phyloP scores from a whole-genome alignment of 2,113 vertebrate genomes.

The Syngnathus typhle region DNA sequence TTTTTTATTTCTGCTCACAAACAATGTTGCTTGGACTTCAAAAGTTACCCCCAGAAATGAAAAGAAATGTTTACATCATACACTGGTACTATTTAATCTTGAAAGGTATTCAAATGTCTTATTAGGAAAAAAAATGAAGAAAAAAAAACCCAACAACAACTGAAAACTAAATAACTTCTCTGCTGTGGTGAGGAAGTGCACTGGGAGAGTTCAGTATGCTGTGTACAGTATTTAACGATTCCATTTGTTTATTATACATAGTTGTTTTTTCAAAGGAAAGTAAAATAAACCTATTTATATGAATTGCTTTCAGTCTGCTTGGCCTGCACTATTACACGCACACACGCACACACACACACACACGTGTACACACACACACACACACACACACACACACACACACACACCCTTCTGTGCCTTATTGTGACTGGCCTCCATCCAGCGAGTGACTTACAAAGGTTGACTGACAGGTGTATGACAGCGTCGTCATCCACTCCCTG shows the following conservation, averaged over 20 bases:
- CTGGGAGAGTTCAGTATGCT: conserved; percentile 81
- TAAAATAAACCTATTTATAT: conserved; percentile 99
- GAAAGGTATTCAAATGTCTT: conserved; percentile 76
- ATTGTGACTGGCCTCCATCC: conserved; percentile 68
- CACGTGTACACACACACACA: not conserved
- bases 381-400: conserved; percentile 53
- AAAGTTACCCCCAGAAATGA: conserved; percentile 13
- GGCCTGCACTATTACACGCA: conserved; percentile 64
- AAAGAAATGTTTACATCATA: conserved; percentile 83
- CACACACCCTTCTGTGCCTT: conserved; percentile 53
- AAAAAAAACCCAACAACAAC: not conserved
- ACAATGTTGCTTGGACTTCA: conserved; percentile 59
- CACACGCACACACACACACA: conserved; percentile 58
- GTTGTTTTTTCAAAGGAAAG: conserved; percentile 76
- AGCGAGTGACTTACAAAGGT: conserved; percentile 56
- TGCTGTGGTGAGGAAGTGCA: conserved; percentile 85
- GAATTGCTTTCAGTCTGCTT: conserved; percentile 63
- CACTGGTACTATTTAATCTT: conserved; percentile 86
- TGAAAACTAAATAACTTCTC: conserved; percentile 60
- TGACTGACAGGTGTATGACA: conserved; percentile 2
- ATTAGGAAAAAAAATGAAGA: conserved; percentile 48
- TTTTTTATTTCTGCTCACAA: conserved; percentile 43
- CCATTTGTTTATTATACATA: conserved; percentile 80
- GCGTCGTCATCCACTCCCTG: not conserved
- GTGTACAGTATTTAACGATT: conserved; percentile 95